Conservation (phyloP, 2,113 vertebrate species). For the Rhodinocichla rosea region DNA sequence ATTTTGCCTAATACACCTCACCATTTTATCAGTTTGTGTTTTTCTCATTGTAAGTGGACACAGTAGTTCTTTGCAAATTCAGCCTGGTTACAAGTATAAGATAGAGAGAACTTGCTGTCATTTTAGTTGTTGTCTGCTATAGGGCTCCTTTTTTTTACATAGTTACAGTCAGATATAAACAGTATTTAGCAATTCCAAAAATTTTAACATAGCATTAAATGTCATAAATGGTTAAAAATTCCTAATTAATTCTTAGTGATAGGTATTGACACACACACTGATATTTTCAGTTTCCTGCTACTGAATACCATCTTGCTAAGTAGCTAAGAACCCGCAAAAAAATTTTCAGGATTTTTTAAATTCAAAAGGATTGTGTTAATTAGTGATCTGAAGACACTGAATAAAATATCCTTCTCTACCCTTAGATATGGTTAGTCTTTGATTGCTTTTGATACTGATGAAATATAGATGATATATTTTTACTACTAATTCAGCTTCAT, state of each 20-base stretch:
- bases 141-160: background rate
- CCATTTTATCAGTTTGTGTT: background rate
- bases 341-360: background rate
- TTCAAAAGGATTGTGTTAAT: background rate
- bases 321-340: background rate
- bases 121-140: background rate
- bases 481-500: background rate
- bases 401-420: background rate
- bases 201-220: background rate
- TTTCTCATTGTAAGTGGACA: background rate
- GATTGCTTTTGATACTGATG: background rate
- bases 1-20: background rate
- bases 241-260: background rate
- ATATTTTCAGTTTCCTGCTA: background rate
- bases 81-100: background rate
- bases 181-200: background rate
- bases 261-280: background rate
- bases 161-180: background rate
- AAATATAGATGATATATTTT: background rate
- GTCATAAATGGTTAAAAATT: background rate
- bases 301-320: background rate
- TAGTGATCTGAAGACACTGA: background rate
- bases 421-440: background rate
- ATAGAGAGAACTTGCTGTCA: background rate
- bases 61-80: background rate